phyloP scores from a whole-genome alignment of 2,888 invertebrate genomes.

The Harmothoe impar region DNA sequence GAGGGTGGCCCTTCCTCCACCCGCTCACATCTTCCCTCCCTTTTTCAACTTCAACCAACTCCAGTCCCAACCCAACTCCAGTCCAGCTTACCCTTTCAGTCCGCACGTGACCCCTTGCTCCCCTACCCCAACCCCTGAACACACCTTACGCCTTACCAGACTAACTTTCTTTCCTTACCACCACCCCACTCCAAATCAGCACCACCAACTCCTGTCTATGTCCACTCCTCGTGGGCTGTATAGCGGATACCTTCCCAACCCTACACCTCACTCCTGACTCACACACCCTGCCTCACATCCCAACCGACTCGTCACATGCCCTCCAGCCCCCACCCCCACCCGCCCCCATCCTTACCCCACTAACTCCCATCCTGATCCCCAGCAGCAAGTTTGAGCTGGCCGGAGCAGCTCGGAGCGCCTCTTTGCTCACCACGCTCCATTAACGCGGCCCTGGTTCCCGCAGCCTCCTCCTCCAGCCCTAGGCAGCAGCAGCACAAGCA shows the following conservation, averaged over 20 bases:
- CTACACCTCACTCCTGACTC: neutral
- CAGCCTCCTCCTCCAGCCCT: neutral
- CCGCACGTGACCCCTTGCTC: no score
- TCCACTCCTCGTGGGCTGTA: no score
- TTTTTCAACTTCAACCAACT: neutral
- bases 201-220: no score
- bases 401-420: slow-evolving; percentile 26
- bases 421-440: slow-evolving; percentile 15
- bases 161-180: no score
- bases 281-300: neutral
- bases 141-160: no score
- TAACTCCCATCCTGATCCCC: neutral
- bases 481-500: neutral
- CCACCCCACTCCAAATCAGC: no score
- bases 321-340: neutral
- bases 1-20: no score
- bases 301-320: no score
- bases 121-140: no score
- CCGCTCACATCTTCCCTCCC: neutral
- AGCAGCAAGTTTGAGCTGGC: neutral
- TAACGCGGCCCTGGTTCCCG: neutral
- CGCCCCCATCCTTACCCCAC: neutral
- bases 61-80: neutral
- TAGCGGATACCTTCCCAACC: neutral
- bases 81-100: no score